Conservation (phyloP, 2,113 vertebrate species). For the Nyctereutes procyonoides region DNA sequence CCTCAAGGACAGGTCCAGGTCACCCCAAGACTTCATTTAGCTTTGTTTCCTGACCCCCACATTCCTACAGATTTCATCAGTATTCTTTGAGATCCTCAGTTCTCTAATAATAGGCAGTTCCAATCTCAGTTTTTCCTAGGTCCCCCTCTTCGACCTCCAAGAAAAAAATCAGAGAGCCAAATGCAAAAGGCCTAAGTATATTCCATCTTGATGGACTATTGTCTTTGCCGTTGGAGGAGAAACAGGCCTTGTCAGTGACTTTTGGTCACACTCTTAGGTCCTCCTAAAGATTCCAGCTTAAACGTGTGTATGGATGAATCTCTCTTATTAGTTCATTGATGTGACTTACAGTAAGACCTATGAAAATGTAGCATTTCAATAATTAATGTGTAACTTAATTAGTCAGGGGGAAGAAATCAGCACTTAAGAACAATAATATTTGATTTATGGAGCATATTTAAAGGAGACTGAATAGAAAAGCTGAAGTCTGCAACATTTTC, state of each 20-base stretch:
- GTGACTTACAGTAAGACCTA: conserved; percentile 27
- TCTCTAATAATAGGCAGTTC: neutral
- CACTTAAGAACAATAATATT: neutral
- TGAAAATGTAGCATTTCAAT: neutral
- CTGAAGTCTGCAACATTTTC: conserved; percentile 49
- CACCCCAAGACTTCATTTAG: neutral
- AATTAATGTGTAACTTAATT: conserved; percentile 39
- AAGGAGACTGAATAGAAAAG: neutral
- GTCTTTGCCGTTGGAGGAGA: neutral
- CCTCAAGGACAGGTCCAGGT: neutral
- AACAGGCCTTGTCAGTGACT: neutral
- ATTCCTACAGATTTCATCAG: neutral
- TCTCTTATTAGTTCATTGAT: neutral
- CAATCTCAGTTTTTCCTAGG: neutral
- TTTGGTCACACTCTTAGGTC: neutral
- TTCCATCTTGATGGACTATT: neutral
- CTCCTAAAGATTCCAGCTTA: neutral
- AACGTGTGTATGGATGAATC: neutral
- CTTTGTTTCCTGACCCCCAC: neutral
- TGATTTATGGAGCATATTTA: neutral
- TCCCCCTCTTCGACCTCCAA: neutral
- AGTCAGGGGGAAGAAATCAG: neutral
- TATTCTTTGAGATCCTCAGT: neutral
- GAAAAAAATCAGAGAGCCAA: neutral
- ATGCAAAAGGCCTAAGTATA: neutral